Percentiles rank a stretch among this genome's conserved stretches.
Evolutionary conservation across 2,113 vertebrate species (phyloP).

Genomic region (Melanerpes aurifrons): DNA sequence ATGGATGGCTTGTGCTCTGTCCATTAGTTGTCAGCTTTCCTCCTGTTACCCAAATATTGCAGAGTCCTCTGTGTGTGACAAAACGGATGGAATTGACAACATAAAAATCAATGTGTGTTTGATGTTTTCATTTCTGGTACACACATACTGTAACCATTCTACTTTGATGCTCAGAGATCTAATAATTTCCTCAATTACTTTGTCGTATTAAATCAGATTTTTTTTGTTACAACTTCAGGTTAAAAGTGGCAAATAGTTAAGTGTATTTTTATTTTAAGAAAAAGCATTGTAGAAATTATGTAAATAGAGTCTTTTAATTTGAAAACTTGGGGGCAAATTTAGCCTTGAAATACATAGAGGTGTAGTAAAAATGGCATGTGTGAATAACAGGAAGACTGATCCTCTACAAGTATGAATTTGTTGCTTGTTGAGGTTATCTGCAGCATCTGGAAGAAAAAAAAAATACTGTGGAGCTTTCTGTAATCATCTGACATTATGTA

Average conservation of each 20-base stretch:
- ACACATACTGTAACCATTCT: constrained; percentile 48
- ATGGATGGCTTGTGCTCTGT: constrained; percentile 50
- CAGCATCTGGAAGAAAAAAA: not conserved
- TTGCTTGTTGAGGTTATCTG: not conserved
- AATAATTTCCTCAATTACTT: not conserved
- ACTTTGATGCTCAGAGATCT: constrained; percentile 11
- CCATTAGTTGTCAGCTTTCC: not conserved
- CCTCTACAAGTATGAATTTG: not conserved
- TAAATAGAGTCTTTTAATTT: not conserved
- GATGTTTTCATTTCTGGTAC: constrained; percentile 77
- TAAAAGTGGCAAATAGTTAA: not conserved
- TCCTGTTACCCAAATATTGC: constrained; percentile 17
- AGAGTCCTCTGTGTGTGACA: constrained; percentile 46
- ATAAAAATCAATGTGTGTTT: constrained; percentile 72
- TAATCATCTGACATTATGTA: not conserved
- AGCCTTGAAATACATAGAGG: not conserved
- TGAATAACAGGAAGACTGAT: not conserved
- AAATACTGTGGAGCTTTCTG: not conserved
- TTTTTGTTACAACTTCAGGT: not conserved
- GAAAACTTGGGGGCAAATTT: not conserved
- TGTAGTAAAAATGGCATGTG: not conserved
- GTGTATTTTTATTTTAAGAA: not conserved
- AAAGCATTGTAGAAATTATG: not conserved
- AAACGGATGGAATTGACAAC: constrained; percentile 64
- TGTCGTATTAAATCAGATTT: not conserved